Evolutionary conservation across 2,888 invertebrate genomes (phyloP), one percentile per base, ranked within the genome.

Genomic region (Lasioglossum oenotherae): DNA sequence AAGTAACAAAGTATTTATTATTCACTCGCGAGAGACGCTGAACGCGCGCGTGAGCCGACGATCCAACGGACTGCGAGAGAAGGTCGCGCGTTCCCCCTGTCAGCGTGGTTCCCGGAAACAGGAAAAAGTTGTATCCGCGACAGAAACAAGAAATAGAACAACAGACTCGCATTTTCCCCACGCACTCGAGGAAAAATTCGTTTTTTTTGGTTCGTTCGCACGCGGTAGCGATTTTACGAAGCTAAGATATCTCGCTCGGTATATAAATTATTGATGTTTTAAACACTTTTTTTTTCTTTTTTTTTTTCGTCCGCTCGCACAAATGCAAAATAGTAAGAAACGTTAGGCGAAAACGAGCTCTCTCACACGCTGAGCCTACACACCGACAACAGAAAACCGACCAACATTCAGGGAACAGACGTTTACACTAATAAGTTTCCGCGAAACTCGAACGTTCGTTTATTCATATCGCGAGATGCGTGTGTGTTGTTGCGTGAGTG

Each of bases 201-300:
- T n/a, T n/a, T 79, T 79, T 84, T 74, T 35, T 74, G 80, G 38
- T 71, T 60, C 46, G 60, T 78, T 73, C 75, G 38, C 71, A 72
- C 38, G 57, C 67, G 46, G 31, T 71, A 77, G 41, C 60, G 44
- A 38, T 92, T 93, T 92, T 92, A 92, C 91, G 84, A 81, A 89
- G 89, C 90, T 89, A 90, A 16, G 90, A 91, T 89, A 90, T 90
- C 88, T 92, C 91, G 87, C 88, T 88, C 89, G 90, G 92, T 91
- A 31, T 31, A 91, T 94, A 93, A 94, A 92, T 94, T 94, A 93
- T 94, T 92, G 80, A 86, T 90, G 91, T 94, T 94, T 94, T 94
- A 92, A 93, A 92, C 87, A 79, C 78, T 93, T 93, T 93, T 92
- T 91, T 92, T 90, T 89, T 83, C 80, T 87, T 78, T 91, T 92